Evolutionary conservation across 2,888 invertebrate genomes (phyloP), one percentile per base, ranked within the genome.

Genomic region (Galerucella pusilla): DNA sequence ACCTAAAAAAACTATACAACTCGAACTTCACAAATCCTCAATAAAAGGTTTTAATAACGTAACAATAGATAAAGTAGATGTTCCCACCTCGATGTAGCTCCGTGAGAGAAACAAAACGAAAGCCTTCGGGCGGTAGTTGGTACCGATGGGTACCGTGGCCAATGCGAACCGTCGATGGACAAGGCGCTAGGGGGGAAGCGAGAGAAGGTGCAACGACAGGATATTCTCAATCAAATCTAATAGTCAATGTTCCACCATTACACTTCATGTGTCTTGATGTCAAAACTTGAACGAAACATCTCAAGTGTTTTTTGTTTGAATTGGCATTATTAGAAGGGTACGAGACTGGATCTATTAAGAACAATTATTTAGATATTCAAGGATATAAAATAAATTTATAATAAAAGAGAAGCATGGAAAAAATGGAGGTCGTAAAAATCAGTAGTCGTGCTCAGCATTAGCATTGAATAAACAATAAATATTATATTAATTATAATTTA

Each of bases 61-160:
- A 49, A 25, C n/a, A 49, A 46, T 52, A 20, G 20, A 10, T 49
- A 12, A 46, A 11, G 14, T 7, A 12, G 25, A 5, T 25, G 57
- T 45, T 54, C 59, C 65, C 71, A 67, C 16, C 72, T 72, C 66
- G 66, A 72, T 2, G 5, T 49, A 20, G 71, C 61, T 75, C 67
- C 66, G 71, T 71, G 71, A 75, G 68, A 64, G 67, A 60, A 73
- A 71, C 64, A 65, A 70, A 57, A 63, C 59, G 64, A 68, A 71
- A 68, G 63, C 74, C 72, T 54, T 71, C 74, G 25, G 76, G 79
- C 78, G 77, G 79, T 77, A 83, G 79, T 81, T 83, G 83, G 84
- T 83, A 83, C 84, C 79, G 82, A 82, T 83, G 81, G 84, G 84
- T 84, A 83, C 84, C 81, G 82, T 78, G 78, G 81, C 79, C 81